Percentiles rank a stretch among this genome's conserved stretches.
These are phyloP conservation scores for Halcyon smyrnensis DNA, from an alignment of 2,797 vertebrate genomes.

Conservation along the genomic window DNA sequence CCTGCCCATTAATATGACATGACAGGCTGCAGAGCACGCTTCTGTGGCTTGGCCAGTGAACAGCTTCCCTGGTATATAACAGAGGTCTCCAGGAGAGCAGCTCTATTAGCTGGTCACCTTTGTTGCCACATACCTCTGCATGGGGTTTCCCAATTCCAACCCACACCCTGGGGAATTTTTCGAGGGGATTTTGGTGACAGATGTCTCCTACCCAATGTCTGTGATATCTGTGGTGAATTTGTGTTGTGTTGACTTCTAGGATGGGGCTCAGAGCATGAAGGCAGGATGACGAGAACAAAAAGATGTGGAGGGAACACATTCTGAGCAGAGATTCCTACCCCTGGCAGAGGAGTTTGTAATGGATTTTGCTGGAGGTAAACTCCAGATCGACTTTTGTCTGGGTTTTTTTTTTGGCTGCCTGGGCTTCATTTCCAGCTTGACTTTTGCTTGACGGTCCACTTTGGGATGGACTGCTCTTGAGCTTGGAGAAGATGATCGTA, in stretches of 20 bases:
- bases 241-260: not conserved
- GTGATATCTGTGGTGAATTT: not conserved
- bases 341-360: not conserved
- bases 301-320: not conserved
- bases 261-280: not conserved
- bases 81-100: not conserved
- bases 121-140: not conserved
- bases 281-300: not conserved
- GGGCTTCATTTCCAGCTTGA: not conserved
- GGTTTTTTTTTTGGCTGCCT: not conserved
- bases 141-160: not conserved
- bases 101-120: not conserved
- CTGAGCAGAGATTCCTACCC: not conserved
- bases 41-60: not conserved
- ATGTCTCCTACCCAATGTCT: not conserved
- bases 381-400: not conserved
- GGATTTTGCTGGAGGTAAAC: not conserved
- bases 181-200: not conserved
- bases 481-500: not conserved
- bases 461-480: not conserved
- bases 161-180: not conserved
- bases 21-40: not conserved
- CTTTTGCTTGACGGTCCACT: not conserved
- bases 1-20: constrained; percentile 28
- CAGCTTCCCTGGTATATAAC: not conserved